Conservation (phyloP, 2,888 invertebrate genomes). For the Nebria salina region DNA sequence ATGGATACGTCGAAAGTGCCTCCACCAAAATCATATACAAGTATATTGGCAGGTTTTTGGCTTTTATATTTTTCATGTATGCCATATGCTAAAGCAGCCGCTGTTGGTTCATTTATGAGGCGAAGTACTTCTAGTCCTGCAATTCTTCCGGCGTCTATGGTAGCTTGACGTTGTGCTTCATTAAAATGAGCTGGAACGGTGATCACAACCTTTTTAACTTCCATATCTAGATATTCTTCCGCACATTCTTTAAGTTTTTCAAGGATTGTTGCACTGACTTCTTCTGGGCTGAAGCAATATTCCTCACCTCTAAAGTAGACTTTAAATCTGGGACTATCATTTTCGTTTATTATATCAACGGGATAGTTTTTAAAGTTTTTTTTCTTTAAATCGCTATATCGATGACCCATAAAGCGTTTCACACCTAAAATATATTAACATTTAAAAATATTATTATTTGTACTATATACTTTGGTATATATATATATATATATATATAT, state of each 20-base stretch:
- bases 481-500: too few relatives aligned
- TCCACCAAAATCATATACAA: conserved; percentile 78
- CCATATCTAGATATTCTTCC: conserved; percentile 80
- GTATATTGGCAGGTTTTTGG: conserved; percentile 73
- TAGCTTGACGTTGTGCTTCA: conserved; percentile 85
- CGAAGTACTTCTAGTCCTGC: conserved; percentile 86
- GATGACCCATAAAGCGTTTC: conserved; percentile 86
- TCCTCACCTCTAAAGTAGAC: conserved; percentile 82
- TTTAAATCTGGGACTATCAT: conserved; percentile 77
- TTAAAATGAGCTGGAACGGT: conserved; percentile 88
- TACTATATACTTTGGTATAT: too few relatives aligned
- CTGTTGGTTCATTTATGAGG: conserved; percentile 87
- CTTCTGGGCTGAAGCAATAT: conserved; percentile 85
- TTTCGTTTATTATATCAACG: conserved; percentile 79
- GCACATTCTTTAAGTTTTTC: conserved; percentile 88
- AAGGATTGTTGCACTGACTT: conserved; percentile 86
- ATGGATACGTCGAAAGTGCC: conserved; percentile 92
- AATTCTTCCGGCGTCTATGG: conserved; percentile 86
- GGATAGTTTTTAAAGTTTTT: conserved; percentile 89
- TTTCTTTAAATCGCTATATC: conserved; percentile 83
- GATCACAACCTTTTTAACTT: conserved; percentile 80
- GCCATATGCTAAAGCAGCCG: conserved; percentile 87
- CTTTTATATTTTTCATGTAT: conserved; percentile 78
- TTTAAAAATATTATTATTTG: too few relatives aligned
- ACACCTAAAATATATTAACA: conserved; percentile 74